Base-by-base conservation (phyloP, 2,797 vertebrate species). In the Parambassis ranga region DNA sequence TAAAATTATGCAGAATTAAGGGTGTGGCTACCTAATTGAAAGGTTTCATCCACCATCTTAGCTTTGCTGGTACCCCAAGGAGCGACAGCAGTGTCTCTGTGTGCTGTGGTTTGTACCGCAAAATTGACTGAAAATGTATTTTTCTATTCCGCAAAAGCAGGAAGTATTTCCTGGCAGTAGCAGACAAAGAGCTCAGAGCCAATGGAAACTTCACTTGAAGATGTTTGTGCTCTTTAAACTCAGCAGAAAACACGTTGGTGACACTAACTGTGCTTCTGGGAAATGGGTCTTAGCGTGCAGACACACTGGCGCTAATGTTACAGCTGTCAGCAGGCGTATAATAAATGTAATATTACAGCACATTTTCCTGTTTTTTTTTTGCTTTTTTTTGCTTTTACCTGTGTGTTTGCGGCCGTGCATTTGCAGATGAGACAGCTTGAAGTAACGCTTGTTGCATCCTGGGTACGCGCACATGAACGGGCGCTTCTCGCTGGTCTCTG, bases 321-420 rank as follows among this genome's bases (percentile, higher is more conserved):
- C n/a, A n/a, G 19, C 11, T 22, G 38, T 22, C 13, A 3, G 22
- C n/a, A 31, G 10, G 3, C 2, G 7, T 5, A 13, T 4, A 31
- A 18, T 3, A 20, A 5, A 5, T 32, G 28, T 11, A 32, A 15
- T 2, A n/a, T n/a, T 1, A 3, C 30, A 16, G 9, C 22, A 14
- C 15, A n/a, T 3, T 30, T 7, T 26, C 11, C n/a, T n/a, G n/a
- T n/a, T n/a, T n/a, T n/a, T n/a, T n/a, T n/a, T n/a, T n/a, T n/a
- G n/a, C n/a, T 3, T 14, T 10, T 27, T 9, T 15, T 8, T 13
- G 32, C 3, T 16, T 22, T 92, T 87, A 99, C 97, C 97, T 91
- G 97, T 98, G 91, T 99, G 97, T 90, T 99, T 99, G 71, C 97
- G 94, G 87, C 96, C 93, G 66, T 99, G 97, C 96, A 98, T 97